Evolutionary conservation across 2,888 invertebrate species (phyloP), one percentile per base, ranked within the genome.

Genomic region (Carpatolechia fugitivella): DNA sequence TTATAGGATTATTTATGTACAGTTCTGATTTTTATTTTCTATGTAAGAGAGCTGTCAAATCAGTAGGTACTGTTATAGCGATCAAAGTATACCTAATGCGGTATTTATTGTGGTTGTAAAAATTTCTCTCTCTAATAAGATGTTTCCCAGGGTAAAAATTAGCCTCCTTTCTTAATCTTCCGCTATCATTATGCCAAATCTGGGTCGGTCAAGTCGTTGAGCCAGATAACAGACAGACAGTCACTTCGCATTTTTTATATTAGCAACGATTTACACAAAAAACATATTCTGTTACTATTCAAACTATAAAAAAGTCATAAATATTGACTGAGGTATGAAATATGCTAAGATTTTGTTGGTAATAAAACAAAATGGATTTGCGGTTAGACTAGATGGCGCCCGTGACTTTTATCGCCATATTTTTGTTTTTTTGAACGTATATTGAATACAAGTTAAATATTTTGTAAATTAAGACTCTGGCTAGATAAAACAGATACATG

Each of bases 241-340:
- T 11, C 8, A 24, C 3, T 24, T 24, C 24, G 24, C 24, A 24
- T 24, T 6, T 6, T 24, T 24, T 41, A 35, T 35, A 41, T 41
- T 41, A 78, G 84, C 6, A 24, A 24, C 24, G 24, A 82, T 86
- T 85, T 83, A 79, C 77, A 77, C 66, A 78, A 80, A 80, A 74
- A 85, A 85, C 82, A 86, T 78, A 72, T 80, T 74, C 73, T 70
- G 72, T 76, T 75, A 72, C 74, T 73, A 69, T 74, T 69, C 65
- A 75, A 77, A 74, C 76, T 66, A 74, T 77, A 74, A 76, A 68
- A 70, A 70, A 61, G 64, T 66, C 65, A 76, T 83, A 80, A 82
- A 84, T 78, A 79, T 78, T 64, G 66, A 62, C 70, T 75, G 73
- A 69, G 75, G 68, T 68, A 66, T 74, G 70, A 64, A 60, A 75